Conservation (phyloP, 1,140 invertebrate genomes). For the Sweltsa coloradensis region DNA sequence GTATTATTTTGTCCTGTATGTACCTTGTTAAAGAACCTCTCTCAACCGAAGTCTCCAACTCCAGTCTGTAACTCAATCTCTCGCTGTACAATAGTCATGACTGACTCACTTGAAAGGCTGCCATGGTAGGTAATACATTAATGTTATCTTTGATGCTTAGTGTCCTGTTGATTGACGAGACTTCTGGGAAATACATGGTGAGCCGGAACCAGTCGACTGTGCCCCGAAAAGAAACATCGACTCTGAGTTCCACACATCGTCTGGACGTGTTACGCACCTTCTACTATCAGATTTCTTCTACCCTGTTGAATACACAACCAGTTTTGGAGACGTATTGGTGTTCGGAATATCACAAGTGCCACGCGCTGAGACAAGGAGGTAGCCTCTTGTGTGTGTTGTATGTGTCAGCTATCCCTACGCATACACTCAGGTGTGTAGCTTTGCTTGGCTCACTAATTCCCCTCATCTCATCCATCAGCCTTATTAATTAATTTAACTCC, state of each 20-base stretch:
- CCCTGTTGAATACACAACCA: neutral
- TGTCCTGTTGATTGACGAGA: conserved; percentile 53
- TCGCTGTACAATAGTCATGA: too few relatives aligned
- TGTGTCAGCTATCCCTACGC: conserved; percentile 47
- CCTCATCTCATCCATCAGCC: neutral
- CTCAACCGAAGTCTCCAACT: too few relatives aligned
- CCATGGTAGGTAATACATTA: neutral
- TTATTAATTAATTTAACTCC: neutral
- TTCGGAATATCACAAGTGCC: conserved; percentile 75
- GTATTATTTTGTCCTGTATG: too few relatives aligned
- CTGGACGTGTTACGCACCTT: conserved; percentile 59
- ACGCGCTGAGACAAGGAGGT: conserved; percentile 44
- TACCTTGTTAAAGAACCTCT: too few relatives aligned
- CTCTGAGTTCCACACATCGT: conserved; percentile 40
- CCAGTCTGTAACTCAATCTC: too few relatives aligned
- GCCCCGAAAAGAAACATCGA: conserved; percentile 31
- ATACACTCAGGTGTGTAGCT: conserved; percentile 45
- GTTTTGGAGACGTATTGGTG: conserved; percentile 62
- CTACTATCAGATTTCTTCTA: conserved; percentile 40
- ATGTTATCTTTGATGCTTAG: conserved; percentile 27
- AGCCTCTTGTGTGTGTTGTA: conserved; percentile 56
- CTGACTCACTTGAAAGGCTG: too few relatives aligned
- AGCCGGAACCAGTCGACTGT: conserved; percentile 33
- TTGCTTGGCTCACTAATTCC: neutral
- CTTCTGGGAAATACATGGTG: conserved; percentile 49